These are phyloP conservation scores for Toxotes lorentzi DNA, from an alignment of 2,797 vertebrate genomes.

Conservation along the genomic window DNA sequence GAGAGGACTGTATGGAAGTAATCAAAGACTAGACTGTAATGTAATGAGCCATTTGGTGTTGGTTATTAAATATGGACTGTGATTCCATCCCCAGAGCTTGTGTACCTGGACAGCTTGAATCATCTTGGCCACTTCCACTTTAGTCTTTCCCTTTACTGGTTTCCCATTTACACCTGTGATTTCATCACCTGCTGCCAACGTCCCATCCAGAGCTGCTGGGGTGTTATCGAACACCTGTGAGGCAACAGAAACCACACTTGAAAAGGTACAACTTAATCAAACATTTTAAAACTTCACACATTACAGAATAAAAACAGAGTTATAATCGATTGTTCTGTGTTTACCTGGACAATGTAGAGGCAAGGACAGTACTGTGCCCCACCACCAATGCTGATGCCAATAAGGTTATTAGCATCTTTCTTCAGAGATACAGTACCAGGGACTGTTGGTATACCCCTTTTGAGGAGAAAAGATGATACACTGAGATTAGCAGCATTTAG, in stretches of 20 bases:
- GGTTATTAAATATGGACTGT: neutral
- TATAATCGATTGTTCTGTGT: neutral
- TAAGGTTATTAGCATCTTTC: conserved; percentile 96
- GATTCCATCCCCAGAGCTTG: neutral
- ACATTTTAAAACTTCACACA: neutral
- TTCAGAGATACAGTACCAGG: conserved; percentile 95
- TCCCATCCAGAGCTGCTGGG: conserved; percentile 92
- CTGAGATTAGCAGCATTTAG: neutral
- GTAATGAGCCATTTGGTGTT: neutral
- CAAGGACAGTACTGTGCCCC: conserved; percentile 98
- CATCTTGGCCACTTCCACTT: conserved; percentile 99
- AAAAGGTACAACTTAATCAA: conserved; percentile 25
- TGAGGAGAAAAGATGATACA: neutral
- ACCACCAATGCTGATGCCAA: conserved; percentile 98
- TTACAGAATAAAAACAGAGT: accelerated
- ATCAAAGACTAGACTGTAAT: neutral
- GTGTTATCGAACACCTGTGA: conserved; percentile 97
- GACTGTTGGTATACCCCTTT: conserved; percentile 96
- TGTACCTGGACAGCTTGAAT: conserved; percentile 97
- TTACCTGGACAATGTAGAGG: conserved; percentile 98
- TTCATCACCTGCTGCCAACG: conserved; percentile 96
- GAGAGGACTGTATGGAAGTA: neutral
- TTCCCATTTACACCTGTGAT: conserved; percentile 97
- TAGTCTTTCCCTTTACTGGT: conserved; percentile 97
- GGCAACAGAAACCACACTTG: conserved; percentile 4